Evolutionary conservation across 2,888 invertebrate species (phyloP), one percentile per base, ranked within the genome.

Genomic region (Cephonodes hylas): DNA sequence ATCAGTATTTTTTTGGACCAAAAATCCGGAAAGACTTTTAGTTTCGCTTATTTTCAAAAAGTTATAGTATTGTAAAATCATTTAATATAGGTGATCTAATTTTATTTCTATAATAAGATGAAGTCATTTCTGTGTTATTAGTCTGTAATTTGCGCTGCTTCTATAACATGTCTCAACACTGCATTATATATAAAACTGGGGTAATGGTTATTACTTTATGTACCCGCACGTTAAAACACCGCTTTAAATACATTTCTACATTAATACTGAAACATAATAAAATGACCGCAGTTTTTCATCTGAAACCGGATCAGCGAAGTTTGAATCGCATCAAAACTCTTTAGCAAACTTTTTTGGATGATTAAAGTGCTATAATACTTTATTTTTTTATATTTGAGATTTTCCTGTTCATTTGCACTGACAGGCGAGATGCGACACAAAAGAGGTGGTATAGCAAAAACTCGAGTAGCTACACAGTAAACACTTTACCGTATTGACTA

Each of bases 401-500:
- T 42, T 53, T 53, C 42, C 53, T n/a, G 53, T 53, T 60, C 53
- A 15, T 46, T 59, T 42, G 46, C n/a, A 23, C 23, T 66, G 67
- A 70, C 74, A 73, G 67, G 66, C 59, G 13, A 60, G 6, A 56
- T 31, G 34, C 15, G 25, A 15, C 22, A 45, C 57, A 34, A 57
- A 10, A 20, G 25, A 46, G 34, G 8, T 38, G 22, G 18, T 27
- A 18, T 48, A 18, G 31, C 45, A 61, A 61, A 46, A 58, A 61
- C 34, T 61, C 61, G 46, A 66, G 74, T 68, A 66, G 58, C 58
- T 63, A 45, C 42, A 61, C 70, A 71, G 71, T 75, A 70, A 66
- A 64, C 65, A 68, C 68, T 78, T 74, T 63, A 66, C 44, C 59
- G 71, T 67, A 72, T 81, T 80, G 78, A 84, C 63, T 64, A 69